phyloP scores from a whole-genome alignment of 2,113 vertebrate species.

The Sylvicapra grimmia region DNA sequence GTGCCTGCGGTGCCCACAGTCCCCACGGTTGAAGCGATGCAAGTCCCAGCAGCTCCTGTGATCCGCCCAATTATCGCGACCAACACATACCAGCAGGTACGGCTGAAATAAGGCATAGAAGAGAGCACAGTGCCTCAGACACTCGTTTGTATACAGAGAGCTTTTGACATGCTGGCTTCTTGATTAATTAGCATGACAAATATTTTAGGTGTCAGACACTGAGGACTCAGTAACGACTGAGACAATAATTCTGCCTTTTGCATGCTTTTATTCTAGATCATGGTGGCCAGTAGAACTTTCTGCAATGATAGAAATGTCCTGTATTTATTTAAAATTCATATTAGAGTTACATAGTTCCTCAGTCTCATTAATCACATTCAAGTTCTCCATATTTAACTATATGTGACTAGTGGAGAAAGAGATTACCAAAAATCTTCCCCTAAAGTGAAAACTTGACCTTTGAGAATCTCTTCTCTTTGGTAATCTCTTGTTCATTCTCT shows the following conservation, averaged over 20 bases:
- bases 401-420: neutral
- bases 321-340: neutral
- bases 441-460: too few species aligned
- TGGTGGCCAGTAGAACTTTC: neutral
- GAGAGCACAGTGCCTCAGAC: neutral
- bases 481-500: neutral
- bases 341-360: neutral
- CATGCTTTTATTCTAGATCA: neutral
- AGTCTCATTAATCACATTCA: neutral
- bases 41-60: conserved; percentile 78
- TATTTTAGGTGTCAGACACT: neutral
- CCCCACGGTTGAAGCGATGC: conserved; percentile 80
- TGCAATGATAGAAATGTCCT: neutral
- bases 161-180: neutral
- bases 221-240: neutral
- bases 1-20: conserved; percentile 77
- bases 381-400: neutral
- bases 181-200: neutral
- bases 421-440: neutral
- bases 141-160: neutral
- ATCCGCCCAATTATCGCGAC: conserved; percentile 90
- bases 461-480: too few species aligned
- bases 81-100: conserved; percentile 92
- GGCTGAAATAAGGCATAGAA: neutral
- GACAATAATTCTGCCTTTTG: neutral